Base-by-base conservation (phyloP, 2,797 vertebrate species). In the Coilia nasus region DNA sequence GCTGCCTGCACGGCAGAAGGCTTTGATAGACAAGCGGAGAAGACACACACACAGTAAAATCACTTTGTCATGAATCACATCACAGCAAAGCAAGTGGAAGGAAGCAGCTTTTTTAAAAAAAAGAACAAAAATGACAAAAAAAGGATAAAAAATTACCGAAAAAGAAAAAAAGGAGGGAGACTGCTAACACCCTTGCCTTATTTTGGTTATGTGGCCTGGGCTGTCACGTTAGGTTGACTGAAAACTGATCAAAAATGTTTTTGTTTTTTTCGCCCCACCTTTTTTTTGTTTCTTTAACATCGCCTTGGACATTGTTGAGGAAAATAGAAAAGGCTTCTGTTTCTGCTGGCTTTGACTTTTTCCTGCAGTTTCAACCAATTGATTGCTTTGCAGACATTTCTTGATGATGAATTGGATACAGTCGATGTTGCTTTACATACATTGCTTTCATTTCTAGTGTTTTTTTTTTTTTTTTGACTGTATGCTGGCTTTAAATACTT, bases 401-500 rank as follows among this genome's bases (percentile, higher is more conserved):
- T 75, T 35, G 28, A 35, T 64, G 60, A 64, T 75, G 67, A 14
- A 4, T 75, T 75, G 31, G 67, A 41, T 7, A 6, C 31, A 2
- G 17, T 35, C 15, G 31, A 41, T 75, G 3, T 7, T 35, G 31
- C 67, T 75, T 75, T 35, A 75, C 31, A 19, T 75, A 41, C 17
- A 15, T 41, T 19, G 67, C 31, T 75, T 75, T 41, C 31, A 19
- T 41, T 41, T 21, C 17, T 75, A n/a, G 23, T 19, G 91, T 92
- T 84, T 90, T 87, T 91, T 12, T 41, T 17, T 75, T 75, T 75
- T 75, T 75, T 28, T 75, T 91, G 93, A 93, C 93, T 94, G 92
- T 93, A 93, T 92, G 92, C 87, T 41, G 82, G 89, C 86, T 90
- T 83, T 23, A 75, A 86, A 91, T 88, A 88, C 90, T 87, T 88